Percentiles rank a stretch among this genome's conserved stretches.
Conservation (phyloP, 2,888 invertebrate species). For the Nomada hirtipes region DNA sequence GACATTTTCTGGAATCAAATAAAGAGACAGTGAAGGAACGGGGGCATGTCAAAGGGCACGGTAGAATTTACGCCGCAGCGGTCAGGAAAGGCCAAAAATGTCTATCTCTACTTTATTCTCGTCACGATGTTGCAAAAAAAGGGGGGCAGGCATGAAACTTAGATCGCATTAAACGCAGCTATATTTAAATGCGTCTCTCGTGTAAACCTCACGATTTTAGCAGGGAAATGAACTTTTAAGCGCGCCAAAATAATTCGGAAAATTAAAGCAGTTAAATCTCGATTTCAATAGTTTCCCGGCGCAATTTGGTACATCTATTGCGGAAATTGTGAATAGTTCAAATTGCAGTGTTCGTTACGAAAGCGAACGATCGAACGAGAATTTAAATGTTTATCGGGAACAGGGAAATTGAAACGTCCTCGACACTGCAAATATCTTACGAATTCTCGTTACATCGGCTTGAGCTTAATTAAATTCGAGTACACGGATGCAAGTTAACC, state of each 20-base stretch:
- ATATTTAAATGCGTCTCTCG: too few species aligned
- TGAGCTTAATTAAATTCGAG: conserved; percentile 23
- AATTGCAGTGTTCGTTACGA: background rate
- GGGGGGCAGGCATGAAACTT: too few species aligned
- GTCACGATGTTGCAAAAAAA: too few species aligned
- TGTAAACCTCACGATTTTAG: too few species aligned
- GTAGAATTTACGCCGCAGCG: background rate
- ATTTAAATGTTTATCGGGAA: conserved; percentile 2
- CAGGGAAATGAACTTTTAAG: too few species aligned
- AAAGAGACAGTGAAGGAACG: background rate
- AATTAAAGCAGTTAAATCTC: too few species aligned
- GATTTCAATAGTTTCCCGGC: too few species aligned
- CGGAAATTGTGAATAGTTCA: background rate
- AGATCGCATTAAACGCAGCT: too few species aligned
- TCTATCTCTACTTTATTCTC: background rate
- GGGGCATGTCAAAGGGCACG: background rate
- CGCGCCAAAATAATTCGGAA: too few species aligned
- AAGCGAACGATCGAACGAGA: background rate
- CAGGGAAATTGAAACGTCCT: conserved; percentile 4
- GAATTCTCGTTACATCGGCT: conserved; percentile 25
- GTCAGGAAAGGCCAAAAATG: background rate
- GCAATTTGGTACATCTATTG: background rate
- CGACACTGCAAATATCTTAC: conserved; percentile 12
- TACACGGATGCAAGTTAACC: conserved; percentile 23
- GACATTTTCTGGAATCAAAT: background rate